Evolutionary conservation across 2,888 invertebrate species (phyloP).

Genomic region (Anorthoa munda): DNA sequence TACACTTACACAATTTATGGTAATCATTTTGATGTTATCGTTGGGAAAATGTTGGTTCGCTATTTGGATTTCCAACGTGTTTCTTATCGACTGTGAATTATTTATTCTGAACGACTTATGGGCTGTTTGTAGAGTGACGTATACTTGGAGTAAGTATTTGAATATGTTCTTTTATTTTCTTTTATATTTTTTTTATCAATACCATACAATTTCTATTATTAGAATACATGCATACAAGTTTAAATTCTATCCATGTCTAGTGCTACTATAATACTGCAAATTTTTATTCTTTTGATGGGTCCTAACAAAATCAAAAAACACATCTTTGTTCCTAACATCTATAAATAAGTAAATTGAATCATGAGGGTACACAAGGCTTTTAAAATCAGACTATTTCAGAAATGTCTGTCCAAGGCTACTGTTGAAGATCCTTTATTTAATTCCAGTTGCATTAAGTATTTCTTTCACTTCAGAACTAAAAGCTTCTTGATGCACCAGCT

Average conservation of each 20-base stretch:
- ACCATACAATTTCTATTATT: too few relatives aligned
- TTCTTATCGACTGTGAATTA: conserved; percentile 18
- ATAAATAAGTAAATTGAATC: conserved; percentile 24
- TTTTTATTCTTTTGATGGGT: not conserved
- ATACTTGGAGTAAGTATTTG: too few relatives aligned
- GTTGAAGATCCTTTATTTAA: conserved; percentile 25
- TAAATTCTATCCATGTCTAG: too few relatives aligned
- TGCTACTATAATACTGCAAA: too few relatives aligned
- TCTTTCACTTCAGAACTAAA: conserved; percentile 6
- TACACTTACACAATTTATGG: conserved; percentile 49
- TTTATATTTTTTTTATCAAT: too few relatives aligned
- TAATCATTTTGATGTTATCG: conserved; percentile 51
- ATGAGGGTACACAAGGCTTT: conserved; percentile 20
- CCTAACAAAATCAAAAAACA: not conserved
- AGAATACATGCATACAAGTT: too few relatives aligned
- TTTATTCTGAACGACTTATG: not conserved
- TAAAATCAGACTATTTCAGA: conserved; percentile 14
- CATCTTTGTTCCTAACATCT: conserved; percentile 1
- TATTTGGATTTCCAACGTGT: conserved; percentile 26
- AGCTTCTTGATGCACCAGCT: not conserved
- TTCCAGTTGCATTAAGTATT: conserved; percentile 21
- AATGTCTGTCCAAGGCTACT: conserved; percentile 1
- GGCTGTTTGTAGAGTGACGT: not conserved
- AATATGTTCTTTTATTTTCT: too few relatives aligned
- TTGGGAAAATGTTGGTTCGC: conserved; percentile 9